Percentiles rank a stretch among this genome's conserved stretches.
These are phyloP conservation scores for Medauroidea extradentata DNA, from an alignment of 1,140 invertebrate genomes.

Conservation along the genomic window DNA sequence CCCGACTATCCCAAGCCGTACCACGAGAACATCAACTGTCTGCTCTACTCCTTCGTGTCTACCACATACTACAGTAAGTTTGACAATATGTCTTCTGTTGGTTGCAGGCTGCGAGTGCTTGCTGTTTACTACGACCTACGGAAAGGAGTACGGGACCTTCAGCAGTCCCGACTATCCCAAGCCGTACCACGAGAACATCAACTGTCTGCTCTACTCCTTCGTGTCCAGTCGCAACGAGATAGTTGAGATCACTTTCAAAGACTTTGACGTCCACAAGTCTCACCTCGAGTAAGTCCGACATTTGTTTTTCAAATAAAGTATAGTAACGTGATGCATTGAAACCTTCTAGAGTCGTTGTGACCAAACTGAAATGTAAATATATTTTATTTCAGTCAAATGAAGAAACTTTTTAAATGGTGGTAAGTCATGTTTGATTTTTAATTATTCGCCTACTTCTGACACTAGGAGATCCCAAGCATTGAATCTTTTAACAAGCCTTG, in stretches of 20 bases:
- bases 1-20: constrained; percentile 76
- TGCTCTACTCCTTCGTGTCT: constrained; percentile 85
- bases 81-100: no score
- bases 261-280: constrained; percentile 66
- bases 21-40: constrained; percentile 68
- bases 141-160: constrained; percentile 72
- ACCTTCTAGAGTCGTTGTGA: no score
- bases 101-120: constrained; percentile 75
- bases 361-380: no score
- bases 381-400: no score
- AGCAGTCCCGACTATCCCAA: constrained; percentile 77
- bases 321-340: no score
- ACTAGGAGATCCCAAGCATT: no score
- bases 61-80: no score
- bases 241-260: constrained; percentile 72
- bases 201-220: constrained; percentile 85
- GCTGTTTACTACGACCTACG: constrained; percentile 71
- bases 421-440: no score
- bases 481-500: no score
- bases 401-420: no score
- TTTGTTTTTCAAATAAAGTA: no score
- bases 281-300: constrained; percentile 55
- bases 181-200: constrained; percentile 65
- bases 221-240: constrained; percentile 70
- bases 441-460: no score